These are phyloP conservation scores for Tridacna crocea DNA, from an alignment of 2,888 invertebrate genomes.

Conservation along the genomic window DNA sequence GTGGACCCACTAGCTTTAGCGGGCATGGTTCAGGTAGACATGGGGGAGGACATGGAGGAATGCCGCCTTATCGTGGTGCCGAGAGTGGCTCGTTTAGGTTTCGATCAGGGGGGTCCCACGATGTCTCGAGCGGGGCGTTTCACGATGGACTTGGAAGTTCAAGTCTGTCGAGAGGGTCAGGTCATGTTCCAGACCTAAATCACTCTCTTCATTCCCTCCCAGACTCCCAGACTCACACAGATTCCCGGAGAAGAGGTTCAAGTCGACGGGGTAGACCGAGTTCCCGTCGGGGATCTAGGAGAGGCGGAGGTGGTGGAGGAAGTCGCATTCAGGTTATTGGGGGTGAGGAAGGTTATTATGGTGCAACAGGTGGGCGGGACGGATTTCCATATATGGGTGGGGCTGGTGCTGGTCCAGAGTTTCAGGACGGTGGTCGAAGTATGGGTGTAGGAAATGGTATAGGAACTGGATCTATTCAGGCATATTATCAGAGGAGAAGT, in stretches of 20 bases:
- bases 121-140: not conserved
- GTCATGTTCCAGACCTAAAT: not conserved
- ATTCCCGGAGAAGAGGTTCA: not conserved
- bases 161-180: too few relatives aligned
- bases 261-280: not conserved
- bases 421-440: slow-evolving; percentile 13
- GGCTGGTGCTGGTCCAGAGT: not conserved
- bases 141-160: not conserved
- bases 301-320: not conserved
- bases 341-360: slow-evolving; percentile 14
- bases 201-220: not conserved
- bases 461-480: slow-evolving; percentile 17
- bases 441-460: slow-evolving; percentile 17
- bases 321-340: not conserved
- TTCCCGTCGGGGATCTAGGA: not conserved
- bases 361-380: slow-evolving; percentile 15
- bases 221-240: not conserved
- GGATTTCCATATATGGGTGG: slow-evolving; percentile 30
- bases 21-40: not conserved
- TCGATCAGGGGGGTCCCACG: not conserved
- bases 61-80: not conserved
- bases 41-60: not conserved
- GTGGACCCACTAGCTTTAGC: not conserved
- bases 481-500: slow-evolving; percentile 9
- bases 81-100: not conserved